Conservation (phyloP, 2,113 vertebrate species). For the Prunella himalayana region DNA sequence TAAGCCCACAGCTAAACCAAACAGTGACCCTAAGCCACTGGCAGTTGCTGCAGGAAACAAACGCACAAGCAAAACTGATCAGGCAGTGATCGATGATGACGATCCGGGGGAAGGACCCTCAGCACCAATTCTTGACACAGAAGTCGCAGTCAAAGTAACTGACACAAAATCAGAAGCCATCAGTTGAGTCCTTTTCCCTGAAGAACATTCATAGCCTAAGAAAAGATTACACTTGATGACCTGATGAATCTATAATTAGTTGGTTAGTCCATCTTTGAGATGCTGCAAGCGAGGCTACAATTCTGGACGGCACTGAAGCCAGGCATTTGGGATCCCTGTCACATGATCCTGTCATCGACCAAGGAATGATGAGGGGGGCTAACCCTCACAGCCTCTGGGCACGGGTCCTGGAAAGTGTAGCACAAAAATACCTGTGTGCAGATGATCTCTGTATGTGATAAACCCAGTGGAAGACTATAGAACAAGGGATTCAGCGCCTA, state of each 20-base stretch:
- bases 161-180: not conserved
- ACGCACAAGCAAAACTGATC: not conserved
- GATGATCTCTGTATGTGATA: not conserved
- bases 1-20: not conserved
- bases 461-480: not conserved
- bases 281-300: not conserved
- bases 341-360: not conserved
- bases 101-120: not conserved
- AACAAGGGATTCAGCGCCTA: not conserved
- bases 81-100: not conserved
- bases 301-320: not conserved
- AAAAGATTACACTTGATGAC: not conserved
- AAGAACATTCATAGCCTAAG: not conserved
- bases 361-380: not conserved
- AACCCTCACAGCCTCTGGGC: not conserved
- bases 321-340: not conserved
- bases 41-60: not conserved
- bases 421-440: not conserved
- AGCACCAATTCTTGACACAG: not conserved
- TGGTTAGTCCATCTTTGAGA: not conserved
- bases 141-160: not conserved
- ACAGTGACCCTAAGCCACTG: not conserved
- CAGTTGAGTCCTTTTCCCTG: not conserved
- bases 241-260: not conserved
- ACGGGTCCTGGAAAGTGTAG: no score